Evolutionary conservation across 2,888 invertebrate genomes (phyloP).

Genomic region (Tetropium fuscum): DNA sequence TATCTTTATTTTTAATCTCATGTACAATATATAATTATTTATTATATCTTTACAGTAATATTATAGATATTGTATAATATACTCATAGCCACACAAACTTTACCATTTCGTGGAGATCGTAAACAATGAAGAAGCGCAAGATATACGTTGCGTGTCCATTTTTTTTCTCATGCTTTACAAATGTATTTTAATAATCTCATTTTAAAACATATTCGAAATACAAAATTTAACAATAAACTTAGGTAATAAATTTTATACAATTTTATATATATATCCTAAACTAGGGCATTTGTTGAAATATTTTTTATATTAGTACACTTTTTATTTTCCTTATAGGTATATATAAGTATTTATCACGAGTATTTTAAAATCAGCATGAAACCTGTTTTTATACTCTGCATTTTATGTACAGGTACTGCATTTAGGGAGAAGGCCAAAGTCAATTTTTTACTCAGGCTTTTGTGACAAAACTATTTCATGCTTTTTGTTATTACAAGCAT

Average conservation of each 20-base stretch:
- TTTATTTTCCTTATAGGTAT: constrained; percentile 5
- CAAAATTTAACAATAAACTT: constrained; percentile 13
- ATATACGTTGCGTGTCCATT: no score
- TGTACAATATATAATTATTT: constrained; percentile 19
- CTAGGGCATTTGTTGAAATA: constrained; percentile 22
- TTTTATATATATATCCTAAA: constrained; percentile 23
- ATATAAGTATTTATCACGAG: constrained; percentile 9
- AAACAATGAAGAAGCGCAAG: neutral
- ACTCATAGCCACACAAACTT: constrained; percentile 22
- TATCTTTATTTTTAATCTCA: constrained; percentile 1
- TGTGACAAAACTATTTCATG: constrained; percentile 15
- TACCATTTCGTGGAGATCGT: constrained; percentile 5
- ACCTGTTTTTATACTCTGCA: constrained; percentile 3
- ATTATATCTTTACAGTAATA: constrained; percentile 13
- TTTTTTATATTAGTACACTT: constrained; percentile 22
- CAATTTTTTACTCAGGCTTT: constrained; percentile 19
- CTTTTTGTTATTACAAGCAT: neutral
- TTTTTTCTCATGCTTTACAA: neutral
- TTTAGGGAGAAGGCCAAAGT: constrained; percentile 16
- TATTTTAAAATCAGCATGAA: constrained; percentile 23
- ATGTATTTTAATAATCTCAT: neutral
- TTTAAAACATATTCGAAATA: constrained; percentile 6
- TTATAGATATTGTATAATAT: constrained; percentile 16
- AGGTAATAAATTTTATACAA: constrained; percentile 26
- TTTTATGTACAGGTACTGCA: constrained; percentile 23